Evolutionary conservation across 2,888 invertebrate genomes (phyloP).

Genomic region (Scrobipalpa costella): DNA sequence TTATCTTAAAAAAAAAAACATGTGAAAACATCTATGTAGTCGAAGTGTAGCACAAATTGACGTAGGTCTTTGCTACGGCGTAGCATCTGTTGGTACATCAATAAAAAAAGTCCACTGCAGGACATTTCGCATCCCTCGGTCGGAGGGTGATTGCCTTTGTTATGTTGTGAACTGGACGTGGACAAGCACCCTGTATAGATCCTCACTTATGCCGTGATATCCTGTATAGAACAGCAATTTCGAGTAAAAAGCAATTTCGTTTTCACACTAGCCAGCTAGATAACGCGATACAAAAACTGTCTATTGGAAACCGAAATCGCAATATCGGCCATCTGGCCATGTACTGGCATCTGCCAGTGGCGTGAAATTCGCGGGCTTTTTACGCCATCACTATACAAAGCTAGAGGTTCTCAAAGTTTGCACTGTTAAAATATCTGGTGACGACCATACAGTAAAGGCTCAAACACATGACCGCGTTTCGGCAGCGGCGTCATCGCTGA

Average conservation of each 20-base stretch:
- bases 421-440: no score
- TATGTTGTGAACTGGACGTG: no score
- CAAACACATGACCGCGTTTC: no score
- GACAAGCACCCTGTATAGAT: not conserved
- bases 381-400: conserved; percentile 21
- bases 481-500: no score
- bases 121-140: no score
- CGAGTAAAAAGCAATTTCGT: conserved; percentile 29
- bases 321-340: no score
- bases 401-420: conserved; percentile 5
- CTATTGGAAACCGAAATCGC: conserved; percentile 42
- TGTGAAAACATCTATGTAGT: no score
- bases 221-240: conserved; percentile 16
- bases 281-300: conserved; percentile 40
- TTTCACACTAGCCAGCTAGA: conserved; percentile 24
- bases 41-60: not conserved
- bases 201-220: not conserved
- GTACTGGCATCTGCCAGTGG: conserved; percentile 38
- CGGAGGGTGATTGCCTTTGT: no score
- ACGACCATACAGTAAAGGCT: no score
- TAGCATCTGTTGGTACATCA: not conserved
- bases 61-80: not conserved
- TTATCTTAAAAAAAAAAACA: no score
- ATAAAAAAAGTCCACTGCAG: no score
- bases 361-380: conserved; percentile 36